Evolutionary conservation across 2,113 vertebrate species (phyloP).

Genomic region (Origma solitaria): DNA sequence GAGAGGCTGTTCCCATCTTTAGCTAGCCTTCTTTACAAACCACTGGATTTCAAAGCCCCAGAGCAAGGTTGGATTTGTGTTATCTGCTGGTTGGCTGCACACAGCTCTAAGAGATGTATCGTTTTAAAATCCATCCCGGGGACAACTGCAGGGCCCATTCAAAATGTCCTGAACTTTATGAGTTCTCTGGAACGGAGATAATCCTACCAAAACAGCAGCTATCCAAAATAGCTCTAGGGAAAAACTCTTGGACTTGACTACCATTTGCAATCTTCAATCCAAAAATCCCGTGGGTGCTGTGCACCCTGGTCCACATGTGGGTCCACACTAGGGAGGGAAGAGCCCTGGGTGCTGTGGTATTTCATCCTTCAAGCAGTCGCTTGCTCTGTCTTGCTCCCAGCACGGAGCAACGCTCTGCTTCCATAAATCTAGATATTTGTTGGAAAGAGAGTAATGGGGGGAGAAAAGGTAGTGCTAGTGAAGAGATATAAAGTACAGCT

Average conservation of each 20-base stretch:
- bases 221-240: background rate
- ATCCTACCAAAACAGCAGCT: background rate
- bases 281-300: background rate
- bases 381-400: background rate
- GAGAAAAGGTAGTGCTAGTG: background rate
- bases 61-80: background rate
- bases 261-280: background rate
- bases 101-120: background rate
- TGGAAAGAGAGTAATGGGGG: background rate
- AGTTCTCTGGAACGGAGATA: background rate
- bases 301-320: background rate
- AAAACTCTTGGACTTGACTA: background rate
- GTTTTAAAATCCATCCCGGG: background rate
- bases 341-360: background rate
- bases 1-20: background rate
- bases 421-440: background rate
- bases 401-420: fast-evolving
- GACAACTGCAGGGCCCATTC: background rate
- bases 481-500: background rate
- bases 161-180: background rate
- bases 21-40: background rate
- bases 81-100: background rate
- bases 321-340: background rate
- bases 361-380: fast-evolving
- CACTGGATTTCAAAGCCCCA: background rate